These are phyloP conservation scores for Pampusana beccarii DNA, from an alignment of 2,113 vertebrate species.

Conservation along the genomic window DNA sequence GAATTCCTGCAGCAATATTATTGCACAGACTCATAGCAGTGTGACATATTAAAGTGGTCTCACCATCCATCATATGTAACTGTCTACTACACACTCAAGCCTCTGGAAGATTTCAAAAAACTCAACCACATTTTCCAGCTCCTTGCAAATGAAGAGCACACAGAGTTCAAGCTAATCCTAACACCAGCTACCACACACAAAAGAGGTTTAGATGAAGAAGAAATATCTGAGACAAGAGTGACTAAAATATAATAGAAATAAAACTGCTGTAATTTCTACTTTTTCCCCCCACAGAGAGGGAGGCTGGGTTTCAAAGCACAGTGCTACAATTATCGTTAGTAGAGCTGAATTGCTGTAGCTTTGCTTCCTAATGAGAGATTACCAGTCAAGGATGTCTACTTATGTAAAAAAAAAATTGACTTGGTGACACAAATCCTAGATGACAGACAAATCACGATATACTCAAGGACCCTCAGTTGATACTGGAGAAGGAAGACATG, in stretches of 20 bases:
- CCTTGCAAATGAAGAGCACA: background rate
- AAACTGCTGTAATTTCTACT: background rate
- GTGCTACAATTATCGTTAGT: background rate
- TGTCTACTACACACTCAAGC: background rate
- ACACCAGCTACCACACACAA: background rate
- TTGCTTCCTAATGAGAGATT: background rate
- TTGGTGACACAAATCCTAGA: background rate
- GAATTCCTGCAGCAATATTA: conserved; percentile 14
- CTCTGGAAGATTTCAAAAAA: background rate
- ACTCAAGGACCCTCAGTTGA: background rate
- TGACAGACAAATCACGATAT: background rate
- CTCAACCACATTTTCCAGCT: background rate
- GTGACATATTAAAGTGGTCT: background rate
- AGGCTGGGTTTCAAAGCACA: background rate
- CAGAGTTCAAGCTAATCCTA: background rate
- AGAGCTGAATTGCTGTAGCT: background rate
- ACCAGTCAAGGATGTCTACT: background rate
- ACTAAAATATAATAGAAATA: background rate
- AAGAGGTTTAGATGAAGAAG: background rate
- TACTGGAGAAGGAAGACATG: background rate
- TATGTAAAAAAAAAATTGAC: background rate
- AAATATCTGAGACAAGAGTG: background rate
- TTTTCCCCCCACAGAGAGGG: background rate
- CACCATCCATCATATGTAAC: background rate
- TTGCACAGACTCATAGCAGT: background rate